Conservation (phyloP, 2,888 invertebrate species). For the Gasteruption jaculator region DNA sequence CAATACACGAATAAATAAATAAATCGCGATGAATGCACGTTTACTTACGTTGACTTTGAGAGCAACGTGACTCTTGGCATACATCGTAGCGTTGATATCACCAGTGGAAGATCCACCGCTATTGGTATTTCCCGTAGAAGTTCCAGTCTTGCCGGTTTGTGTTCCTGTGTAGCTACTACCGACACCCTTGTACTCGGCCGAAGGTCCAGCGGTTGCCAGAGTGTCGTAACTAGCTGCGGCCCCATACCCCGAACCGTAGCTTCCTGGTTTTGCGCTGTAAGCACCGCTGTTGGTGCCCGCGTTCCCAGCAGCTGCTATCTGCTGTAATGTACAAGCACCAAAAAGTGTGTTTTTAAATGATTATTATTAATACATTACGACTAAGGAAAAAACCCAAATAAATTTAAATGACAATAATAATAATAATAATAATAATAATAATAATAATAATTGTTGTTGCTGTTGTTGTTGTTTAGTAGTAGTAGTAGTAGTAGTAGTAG, state of each 20-base stretch:
- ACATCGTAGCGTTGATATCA: conserved; percentile 77
- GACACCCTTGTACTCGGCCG: conserved; percentile 46
- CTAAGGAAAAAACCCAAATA: too few relatives aligned
- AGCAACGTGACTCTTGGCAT: conserved; percentile 82
- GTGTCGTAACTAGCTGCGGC: conserved; percentile 50
- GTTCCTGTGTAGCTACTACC: conserved; percentile 45
- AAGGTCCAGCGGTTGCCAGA: conserved; percentile 43
- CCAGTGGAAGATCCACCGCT: conserved; percentile 56
- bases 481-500: too few relatives aligned
- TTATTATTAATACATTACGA: too few relatives aligned
- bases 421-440: too few relatives aligned
- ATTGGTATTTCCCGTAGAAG: conserved; percentile 44
- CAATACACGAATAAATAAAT: conserved; percentile 25
- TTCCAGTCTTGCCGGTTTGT: conserved; percentile 48
- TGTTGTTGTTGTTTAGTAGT: too few relatives aligned
- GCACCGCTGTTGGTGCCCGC: conserved; percentile 66
- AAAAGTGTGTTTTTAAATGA: too few relatives aligned
- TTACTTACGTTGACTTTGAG: conserved; percentile 84
- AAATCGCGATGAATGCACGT: conserved; percentile 8
- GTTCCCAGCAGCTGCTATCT: conserved; percentile 71
- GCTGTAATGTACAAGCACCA: conserved; percentile 52
- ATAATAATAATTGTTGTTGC: too few relatives aligned
- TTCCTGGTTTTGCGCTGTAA: conserved; percentile 65
- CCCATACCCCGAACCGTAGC: conserved; percentile 66
- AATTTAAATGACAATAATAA: too few relatives aligned